Evolutionary conservation across 2,888 invertebrate species (phyloP).

Genomic region (Palloptera scutellata): DNA sequence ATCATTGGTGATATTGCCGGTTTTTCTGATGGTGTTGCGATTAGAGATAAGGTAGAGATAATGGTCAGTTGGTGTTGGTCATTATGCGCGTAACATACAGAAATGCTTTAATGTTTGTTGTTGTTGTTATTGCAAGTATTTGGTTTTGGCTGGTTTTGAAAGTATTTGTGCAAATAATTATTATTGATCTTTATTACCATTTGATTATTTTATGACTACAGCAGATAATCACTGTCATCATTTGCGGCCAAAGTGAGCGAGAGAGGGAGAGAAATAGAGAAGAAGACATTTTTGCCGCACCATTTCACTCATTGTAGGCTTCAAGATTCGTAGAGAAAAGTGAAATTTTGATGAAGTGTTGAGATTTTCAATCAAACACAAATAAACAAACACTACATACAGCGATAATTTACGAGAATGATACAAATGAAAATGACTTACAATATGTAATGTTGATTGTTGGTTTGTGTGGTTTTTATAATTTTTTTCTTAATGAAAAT

Average conservation of each 20-base stretch:
- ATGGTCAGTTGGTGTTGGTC: neutral
- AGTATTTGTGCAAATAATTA: conserved; percentile 22
- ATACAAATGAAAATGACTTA: too few species aligned
- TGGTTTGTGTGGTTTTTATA: neutral
- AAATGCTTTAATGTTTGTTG: too few species aligned
- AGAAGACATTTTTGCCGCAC: too few species aligned
- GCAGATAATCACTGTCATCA: conserved; percentile 9
- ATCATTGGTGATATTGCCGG: too few species aligned
- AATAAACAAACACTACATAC: neutral
- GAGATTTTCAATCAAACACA: neutral
- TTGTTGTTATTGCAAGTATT: too few species aligned
- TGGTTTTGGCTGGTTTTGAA: neutral
- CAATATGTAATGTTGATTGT: neutral
- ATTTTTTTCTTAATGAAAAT: neutral
- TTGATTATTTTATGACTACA: conserved; percentile 25
- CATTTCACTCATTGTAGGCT: too few species aligned
- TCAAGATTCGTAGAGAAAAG: neutral
- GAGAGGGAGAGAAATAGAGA: too few species aligned
- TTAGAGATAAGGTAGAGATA: neutral
- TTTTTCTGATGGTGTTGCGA: neutral
- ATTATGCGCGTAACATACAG: neutral
- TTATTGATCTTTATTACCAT: conserved; percentile 26
- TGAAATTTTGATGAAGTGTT: conserved; percentile 4
- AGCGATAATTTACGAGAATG: conserved; percentile 1
- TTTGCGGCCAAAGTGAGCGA: too few species aligned